phyloP scores from a whole-genome alignment of 2,113 vertebrate species.

The Coptodon rendalli region DNA sequence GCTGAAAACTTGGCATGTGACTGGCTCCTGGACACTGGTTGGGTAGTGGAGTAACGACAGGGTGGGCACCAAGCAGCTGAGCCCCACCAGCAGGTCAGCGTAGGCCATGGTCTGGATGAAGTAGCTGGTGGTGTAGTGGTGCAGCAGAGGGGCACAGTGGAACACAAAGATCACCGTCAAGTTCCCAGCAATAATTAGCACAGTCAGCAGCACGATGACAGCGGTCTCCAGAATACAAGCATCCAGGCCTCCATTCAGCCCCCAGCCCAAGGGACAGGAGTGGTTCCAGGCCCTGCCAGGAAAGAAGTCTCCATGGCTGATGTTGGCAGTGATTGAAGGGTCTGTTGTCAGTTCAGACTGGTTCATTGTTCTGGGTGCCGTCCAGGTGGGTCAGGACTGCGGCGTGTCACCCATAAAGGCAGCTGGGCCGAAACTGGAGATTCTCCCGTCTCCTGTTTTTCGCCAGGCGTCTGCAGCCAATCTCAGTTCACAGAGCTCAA shows the following conservation, averaged over 20 bases:
- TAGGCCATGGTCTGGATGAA: slow-evolving; percentile 99
- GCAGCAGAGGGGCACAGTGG: slow-evolving; percentile 92
- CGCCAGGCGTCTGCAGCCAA: slow-evolving; percentile 20
- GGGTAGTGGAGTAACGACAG: slow-evolving; percentile 93
- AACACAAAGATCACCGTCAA: slow-evolving; percentile 97
- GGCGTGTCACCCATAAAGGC: slow-evolving; percentile 27
- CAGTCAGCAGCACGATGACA: slow-evolving; percentile 89
- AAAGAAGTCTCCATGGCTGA: slow-evolving; percentile 64
- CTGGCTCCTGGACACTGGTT: slow-evolving; percentile 86
- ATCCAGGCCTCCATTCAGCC: slow-evolving; percentile 81
- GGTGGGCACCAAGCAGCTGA: slow-evolving; percentile 95
- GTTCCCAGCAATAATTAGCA: slow-evolving; percentile 95
- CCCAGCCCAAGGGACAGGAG: slow-evolving; percentile 93
- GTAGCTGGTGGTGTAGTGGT: slow-evolving; percentile 97
- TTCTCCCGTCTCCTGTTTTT: neutral
- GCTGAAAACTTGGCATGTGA: slow-evolving; percentile 95
- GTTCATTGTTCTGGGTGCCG: slow-evolving; percentile 84
- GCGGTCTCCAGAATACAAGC: slow-evolving; percentile 91
- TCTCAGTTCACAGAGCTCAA: slow-evolving; percentile 39
- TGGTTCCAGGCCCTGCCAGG: slow-evolving; percentile 77
- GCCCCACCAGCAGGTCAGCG: slow-evolving; percentile 93
- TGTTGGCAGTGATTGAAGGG: slow-evolving; percentile 78
- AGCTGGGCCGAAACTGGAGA: slow-evolving; percentile 47
- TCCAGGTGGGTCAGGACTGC: slow-evolving; percentile 49
- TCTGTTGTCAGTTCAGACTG: slow-evolving; percentile 71